phyloP scores from a whole-genome alignment of 2,797 vertebrate genomes.

The Pelodytes ibericus region DNA sequence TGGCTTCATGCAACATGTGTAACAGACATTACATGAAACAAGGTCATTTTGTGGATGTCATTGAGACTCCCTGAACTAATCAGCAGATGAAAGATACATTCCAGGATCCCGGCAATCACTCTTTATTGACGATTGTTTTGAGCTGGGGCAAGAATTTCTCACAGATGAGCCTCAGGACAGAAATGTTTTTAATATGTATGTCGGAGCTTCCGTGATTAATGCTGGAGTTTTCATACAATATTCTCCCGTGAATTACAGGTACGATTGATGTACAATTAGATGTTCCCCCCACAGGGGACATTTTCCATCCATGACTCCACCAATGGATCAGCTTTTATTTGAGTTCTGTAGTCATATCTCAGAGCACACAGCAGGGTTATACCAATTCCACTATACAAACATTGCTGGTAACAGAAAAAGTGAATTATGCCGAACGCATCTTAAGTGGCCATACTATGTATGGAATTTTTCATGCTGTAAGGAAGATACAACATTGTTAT shows the following conservation, averaged over 20 bases:
- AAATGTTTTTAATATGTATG: conserved; percentile 28
- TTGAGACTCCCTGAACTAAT: conserved; percentile 35
- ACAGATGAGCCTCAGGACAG: neutral
- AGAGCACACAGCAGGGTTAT: conserved; percentile 19
- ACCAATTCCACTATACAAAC: conserved; percentile 52
- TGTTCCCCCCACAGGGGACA: conserved; percentile 13
- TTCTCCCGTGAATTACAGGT: conserved; percentile 27
- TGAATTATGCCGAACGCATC: too few relatives aligned
- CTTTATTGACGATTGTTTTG: conserved; percentile 25
- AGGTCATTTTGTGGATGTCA: conserved; percentile 16
- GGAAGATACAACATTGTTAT: too few relatives aligned
- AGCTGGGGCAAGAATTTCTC: neutral
- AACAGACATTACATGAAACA: conserved; percentile 1
- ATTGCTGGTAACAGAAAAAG: conserved; percentile 32
- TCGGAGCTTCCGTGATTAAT: conserved; percentile 33
- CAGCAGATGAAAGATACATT: conserved; percentile 35
- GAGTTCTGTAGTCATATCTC: conserved; percentile 20
- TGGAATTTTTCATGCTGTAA: too few relatives aligned
- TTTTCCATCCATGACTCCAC: conserved; percentile 5
- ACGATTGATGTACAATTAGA: neutral
- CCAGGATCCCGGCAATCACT: neutral
- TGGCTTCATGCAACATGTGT: neutral
- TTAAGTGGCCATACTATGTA: neutral
- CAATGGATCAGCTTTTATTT: conserved; percentile 24
- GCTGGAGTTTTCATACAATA: conserved; percentile 4